Base-by-base conservation (phyloP, 2,113 vertebrate species). In the Malurus cyaneus region DNA sequence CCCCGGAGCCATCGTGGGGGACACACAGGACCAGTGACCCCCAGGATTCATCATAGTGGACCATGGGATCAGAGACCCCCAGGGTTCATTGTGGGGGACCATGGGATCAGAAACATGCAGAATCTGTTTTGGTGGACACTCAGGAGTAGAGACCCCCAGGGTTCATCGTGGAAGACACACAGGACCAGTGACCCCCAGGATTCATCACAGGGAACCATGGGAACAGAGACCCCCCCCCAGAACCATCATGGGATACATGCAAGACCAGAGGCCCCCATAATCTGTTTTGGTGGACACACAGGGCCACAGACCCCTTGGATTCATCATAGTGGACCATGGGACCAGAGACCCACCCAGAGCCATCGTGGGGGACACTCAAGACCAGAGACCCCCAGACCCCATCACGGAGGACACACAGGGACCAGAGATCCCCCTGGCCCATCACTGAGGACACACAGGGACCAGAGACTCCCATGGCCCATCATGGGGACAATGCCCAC, bases 331-430 rank as follows among this genome's bases (percentile, higher is more conserved):
- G 10, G 39, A 39, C 39, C 39, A 39, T 39, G 25, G 23, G 49
- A 50, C 49, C 49, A 26, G 24, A 25, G 47, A 15, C 25, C 24
- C 15, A 18, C 11, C 3, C 50, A 18, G 36, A 3, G 11, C 17
- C 20, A 14, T 25, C 0, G 0, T 20, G 0, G 11, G 73, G 56
- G 53, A 29, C 16, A 25, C 20, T 39, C 3, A 80, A 29, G 14
- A 47, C 21, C 32, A 34, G 2, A 29, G 15, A 2, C 11, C 16
- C 49, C 5, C 60, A 6, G 18, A 0, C 1, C 0, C 12, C 41
- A 2, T 34, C 0, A 0, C 21, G 11, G 19, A 20, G 77, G 26
- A 36, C 29, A 42, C 19, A 1, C 3, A 81, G 34, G 34, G 14
- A 32, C 14, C 54, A 50, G 65, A 29, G 7, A 0, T 6, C 53